phyloP scores from a whole-genome alignment of 2,113 vertebrate genomes.

The Casuarius casuarius region DNA sequence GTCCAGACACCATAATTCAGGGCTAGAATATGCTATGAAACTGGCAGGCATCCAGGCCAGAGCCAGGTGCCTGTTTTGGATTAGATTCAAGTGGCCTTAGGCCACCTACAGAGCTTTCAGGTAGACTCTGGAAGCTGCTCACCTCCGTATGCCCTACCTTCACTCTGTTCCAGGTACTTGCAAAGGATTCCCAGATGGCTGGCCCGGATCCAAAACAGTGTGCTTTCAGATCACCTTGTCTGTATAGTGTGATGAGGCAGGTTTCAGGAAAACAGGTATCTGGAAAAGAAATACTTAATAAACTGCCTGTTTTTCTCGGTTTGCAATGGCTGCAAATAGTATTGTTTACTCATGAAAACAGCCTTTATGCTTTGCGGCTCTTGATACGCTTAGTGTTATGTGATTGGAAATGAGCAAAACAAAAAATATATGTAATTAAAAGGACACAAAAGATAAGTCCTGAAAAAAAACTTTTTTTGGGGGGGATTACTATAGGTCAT shows the following conservation, averaged over 20 bases:
- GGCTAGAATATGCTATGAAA: conserved; percentile 65
- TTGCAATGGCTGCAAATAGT: neutral
- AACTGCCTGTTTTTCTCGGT: neutral
- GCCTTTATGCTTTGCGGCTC: neutral
- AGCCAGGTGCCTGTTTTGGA: conserved; percentile 85
- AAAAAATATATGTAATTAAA: neutral
- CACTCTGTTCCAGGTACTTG: conserved; percentile 70
- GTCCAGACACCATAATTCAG: conserved; percentile 75
- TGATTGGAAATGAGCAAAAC: neutral
- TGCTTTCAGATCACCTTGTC: conserved; percentile 46
- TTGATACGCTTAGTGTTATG: neutral
- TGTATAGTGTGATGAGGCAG: conserved; percentile 13
- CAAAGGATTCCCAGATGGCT: conserved; percentile 80
- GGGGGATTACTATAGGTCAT: neutral
- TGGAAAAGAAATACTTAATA: neutral
- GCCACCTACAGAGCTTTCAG: conserved; percentile 82
- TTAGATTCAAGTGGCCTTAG: conserved; percentile 78
- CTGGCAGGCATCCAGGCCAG: conserved; percentile 75
- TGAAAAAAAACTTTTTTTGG: neutral
- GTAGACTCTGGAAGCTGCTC: conserved; percentile 72
- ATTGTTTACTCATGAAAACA: neutral
- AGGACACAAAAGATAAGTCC: neutral
- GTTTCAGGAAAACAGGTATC: conserved; percentile 22
- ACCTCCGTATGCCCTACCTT: conserved; percentile 66
- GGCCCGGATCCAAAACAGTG: conserved; percentile 64